A percentile compares a stretch with the other conserved stretches of the same genome.
phyloP scores from a whole-genome alignment of 2,113 vertebrate species.

The Ammodytes dubius region DNA sequence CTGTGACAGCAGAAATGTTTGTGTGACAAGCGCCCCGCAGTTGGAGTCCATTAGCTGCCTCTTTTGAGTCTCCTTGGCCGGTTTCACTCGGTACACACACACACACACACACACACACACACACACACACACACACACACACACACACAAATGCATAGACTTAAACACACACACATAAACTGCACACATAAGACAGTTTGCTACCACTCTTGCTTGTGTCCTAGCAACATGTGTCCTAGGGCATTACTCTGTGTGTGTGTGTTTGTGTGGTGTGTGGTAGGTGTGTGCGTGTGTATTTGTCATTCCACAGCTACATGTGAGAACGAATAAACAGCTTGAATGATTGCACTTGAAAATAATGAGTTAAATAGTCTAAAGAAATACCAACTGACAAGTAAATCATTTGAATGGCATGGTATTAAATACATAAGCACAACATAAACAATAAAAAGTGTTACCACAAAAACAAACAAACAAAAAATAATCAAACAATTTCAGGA shows the following conservation, averaged over 20 bases:
- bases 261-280: neutral
- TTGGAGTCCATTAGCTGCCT: constrained; percentile 81
- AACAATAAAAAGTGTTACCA: neutral
- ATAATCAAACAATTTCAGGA: neutral
- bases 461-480: neutral
- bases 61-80: constrained; percentile 78
- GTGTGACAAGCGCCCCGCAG: constrained; percentile 79
- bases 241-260: constrained; percentile 36
- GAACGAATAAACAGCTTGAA: neutral
- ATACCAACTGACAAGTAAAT: neutral
- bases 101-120: constrained; percentile 28
- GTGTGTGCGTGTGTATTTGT: constrained; percentile 9
- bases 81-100: constrained; percentile 68
- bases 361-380: neutral
- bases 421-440: neutral
- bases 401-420: neutral
- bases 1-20: constrained; percentile 87
- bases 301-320: neutral
- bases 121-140: constrained; percentile 28
- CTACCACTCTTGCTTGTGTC: constrained; percentile 66
- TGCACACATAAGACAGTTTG: constrained; percentile 67
- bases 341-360: constrained; percentile 2
- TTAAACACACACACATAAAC: constrained; percentile 29
- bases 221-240: constrained; percentile 73
- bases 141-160: constrained; percentile 35